Percentiles rank a stretch among this genome's conserved stretches.
phyloP scores from a whole-genome alignment of 2,113 vertebrate species.

The Chaetorhynchus papuensis region DNA sequence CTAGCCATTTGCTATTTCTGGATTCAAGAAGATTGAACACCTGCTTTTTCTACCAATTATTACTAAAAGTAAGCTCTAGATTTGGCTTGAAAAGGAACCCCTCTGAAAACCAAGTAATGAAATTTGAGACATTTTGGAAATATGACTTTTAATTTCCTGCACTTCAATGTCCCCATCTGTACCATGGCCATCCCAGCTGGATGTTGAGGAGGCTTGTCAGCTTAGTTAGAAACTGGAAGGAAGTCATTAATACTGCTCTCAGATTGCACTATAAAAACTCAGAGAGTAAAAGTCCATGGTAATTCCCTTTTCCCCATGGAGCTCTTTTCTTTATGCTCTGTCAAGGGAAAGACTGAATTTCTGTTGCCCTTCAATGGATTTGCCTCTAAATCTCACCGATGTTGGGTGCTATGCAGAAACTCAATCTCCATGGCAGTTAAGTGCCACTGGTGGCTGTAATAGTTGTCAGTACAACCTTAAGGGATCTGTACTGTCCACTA shows the following conservation, averaged over 20 bases:
- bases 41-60: not conserved
- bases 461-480: not conserved
- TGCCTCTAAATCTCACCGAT: not conserved
- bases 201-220: not conserved
- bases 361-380: not conserved
- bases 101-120: not conserved
- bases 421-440: not conserved
- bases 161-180: not conserved
- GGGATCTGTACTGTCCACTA: not conserved
- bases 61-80: not conserved
- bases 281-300: not conserved
- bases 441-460: not conserved
- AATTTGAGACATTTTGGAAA: not conserved
- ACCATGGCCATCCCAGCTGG: not conserved
- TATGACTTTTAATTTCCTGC: not conserved
- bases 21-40: not conserved
- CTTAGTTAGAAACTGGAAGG: not conserved
- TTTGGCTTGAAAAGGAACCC: not conserved
- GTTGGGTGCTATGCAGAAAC: not conserved
- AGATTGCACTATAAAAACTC: not conserved
- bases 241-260: not conserved
- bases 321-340: not conserved
- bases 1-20: not conserved
- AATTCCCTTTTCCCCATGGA: not conserved
- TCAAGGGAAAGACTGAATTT: not conserved